Conservation (phyloP, 2,113 vertebrate species). For the Hepsetus odoe region DNA sequence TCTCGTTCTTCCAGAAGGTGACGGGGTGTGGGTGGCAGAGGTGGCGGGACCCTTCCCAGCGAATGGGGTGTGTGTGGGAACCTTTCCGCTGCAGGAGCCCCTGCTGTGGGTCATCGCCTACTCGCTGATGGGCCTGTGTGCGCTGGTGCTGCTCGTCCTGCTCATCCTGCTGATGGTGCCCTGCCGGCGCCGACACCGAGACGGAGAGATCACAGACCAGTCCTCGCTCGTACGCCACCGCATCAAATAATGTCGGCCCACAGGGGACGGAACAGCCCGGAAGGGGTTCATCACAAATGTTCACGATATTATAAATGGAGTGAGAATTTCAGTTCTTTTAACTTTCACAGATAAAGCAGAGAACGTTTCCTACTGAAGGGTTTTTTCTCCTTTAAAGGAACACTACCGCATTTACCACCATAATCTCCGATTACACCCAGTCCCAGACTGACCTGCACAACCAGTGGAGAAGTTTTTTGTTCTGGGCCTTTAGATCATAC, state of each 20-base stretch:
- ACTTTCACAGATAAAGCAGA: too few relatives aligned
- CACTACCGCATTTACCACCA: too few relatives aligned
- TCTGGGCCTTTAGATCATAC: too few relatives aligned
- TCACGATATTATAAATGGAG: too few relatives aligned
- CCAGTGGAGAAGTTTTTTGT: too few relatives aligned
- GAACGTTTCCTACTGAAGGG: too few relatives aligned
- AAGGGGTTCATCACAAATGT: too few relatives aligned
- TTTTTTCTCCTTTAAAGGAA: too few relatives aligned
- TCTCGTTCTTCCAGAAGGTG: conserved; percentile 68
- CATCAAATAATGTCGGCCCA: conserved; percentile 83
- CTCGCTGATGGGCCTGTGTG: conserved; percentile 86
- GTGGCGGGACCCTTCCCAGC: conserved; percentile 91
- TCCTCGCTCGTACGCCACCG: conserved; percentile 92
- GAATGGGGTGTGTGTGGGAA: conserved; percentile 78
- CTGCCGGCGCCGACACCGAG: conserved; percentile 60
- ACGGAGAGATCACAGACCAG: conserved; percentile 87
- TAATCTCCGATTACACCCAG: too few relatives aligned
- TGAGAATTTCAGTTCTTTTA: too few relatives aligned
- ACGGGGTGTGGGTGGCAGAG: conserved; percentile 80
- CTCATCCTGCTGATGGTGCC: conserved; percentile 84
- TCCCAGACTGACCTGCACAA: too few relatives aligned
- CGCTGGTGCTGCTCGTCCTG: conserved; percentile 81
- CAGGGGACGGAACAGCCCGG: background rate
- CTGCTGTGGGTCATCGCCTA: conserved; percentile 91
- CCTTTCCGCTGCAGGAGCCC: conserved; percentile 73